Base-by-base conservation (phyloP, 2,888 invertebrate species). In the Empis stercorea region DNA sequence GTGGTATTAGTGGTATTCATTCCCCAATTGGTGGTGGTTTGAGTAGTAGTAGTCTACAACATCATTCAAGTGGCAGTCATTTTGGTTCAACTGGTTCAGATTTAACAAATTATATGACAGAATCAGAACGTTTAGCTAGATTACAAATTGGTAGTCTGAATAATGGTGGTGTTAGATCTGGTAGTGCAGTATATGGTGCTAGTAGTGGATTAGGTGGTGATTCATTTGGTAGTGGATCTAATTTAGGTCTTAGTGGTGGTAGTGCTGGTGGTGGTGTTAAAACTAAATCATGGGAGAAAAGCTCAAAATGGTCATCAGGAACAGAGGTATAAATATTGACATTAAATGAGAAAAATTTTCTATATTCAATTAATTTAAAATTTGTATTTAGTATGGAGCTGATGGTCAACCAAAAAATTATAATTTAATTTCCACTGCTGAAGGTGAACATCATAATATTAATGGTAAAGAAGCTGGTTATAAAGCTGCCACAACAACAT, bases 401-500 rank as follows among this genome's bases (percentile, higher is more conserved):
- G 56, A 64, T 51, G 69, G 70, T 4, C 57, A 59, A 43, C 63
- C 64, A 23, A 68, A 66, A 46, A 62, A 59, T 50, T 68, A 61
- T 57, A 68, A 65, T 50, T 61, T 63, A 41, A 52, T 69, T 41
- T 64, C 68, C 39, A 69, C 68, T 15, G 69, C 65, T 20, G 68
- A 69, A 57, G 61, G 63, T 50, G 70, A 69, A 57, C 60, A 62
- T 40, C 59, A 59, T 42, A 71, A 74, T 51, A 62, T 75, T 30
- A 72, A 78, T 61, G 80, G 80, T 30, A 71, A 74, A 54, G 69
- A 70, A 17, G 61, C 62, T 10, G 70, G 71, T 20, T 74, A 68
- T 56, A 75, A 74, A 51, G 67, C 70, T 40, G 75, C 79, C 11
- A 70, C 75, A 13, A 74, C 79, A 13, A 74, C 76, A 3, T 67